Conservation (phyloP, 2,888 invertebrate species). For the Sthenelais limicola region DNA sequence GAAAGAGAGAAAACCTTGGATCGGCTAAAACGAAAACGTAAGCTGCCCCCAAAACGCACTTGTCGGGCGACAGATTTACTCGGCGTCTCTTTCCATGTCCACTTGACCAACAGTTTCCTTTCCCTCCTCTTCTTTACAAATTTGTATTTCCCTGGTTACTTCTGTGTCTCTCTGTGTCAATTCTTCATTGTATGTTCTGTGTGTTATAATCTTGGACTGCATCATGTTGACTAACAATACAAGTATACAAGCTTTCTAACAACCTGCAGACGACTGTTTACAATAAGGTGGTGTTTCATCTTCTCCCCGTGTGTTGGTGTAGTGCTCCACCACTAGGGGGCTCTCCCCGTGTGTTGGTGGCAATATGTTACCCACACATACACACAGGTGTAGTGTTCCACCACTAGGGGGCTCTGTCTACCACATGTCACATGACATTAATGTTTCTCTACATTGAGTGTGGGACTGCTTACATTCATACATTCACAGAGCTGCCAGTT, state of each 20-base stretch:
- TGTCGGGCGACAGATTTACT: background rate
- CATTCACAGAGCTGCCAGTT: too few species aligned
- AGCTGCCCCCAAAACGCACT: slow-evolving; percentile 51
- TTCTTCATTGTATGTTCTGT: slow-evolving; percentile 22
- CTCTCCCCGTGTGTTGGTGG: too few species aligned
- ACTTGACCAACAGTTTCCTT: background rate
- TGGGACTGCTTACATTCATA: too few species aligned
- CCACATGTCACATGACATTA: too few species aligned
- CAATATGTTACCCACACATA: too few species aligned
- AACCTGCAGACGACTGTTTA: too few species aligned
- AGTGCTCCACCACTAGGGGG: too few species aligned
- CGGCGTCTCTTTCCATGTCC: background rate
- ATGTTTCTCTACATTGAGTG: too few species aligned
- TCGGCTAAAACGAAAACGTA: slow-evolving; percentile 69
- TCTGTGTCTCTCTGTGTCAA: slow-evolving; percentile 1
- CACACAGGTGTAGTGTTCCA: too few species aligned
- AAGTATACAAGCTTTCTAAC: slow-evolving; percentile 5
- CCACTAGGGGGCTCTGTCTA: too few species aligned
- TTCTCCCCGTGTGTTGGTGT: too few species aligned
- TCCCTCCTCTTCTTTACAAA: background rate
- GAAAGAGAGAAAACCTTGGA: slow-evolving; percentile 68
- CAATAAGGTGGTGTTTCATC: slow-evolving; percentile 18
- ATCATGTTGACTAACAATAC: slow-evolving; percentile 19
- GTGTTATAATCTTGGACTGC: slow-evolving; percentile 2
- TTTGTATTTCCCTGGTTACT: slow-evolving; percentile 21